Evolutionary conservation across 2,888 invertebrate genomes (phyloP).

Genomic region (Drosophila mayaguana): DNA sequence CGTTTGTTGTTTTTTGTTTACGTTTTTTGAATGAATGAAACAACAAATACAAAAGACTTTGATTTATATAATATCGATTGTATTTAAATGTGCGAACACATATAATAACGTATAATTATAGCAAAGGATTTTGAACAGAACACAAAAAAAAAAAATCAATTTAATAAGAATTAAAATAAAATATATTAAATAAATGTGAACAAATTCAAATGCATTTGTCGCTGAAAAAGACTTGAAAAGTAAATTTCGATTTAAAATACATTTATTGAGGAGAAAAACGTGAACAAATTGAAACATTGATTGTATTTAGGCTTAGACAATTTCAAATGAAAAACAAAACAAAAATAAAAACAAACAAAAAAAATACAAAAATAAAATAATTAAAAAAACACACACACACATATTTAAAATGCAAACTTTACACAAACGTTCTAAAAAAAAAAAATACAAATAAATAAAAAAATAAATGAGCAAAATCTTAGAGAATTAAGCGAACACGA

Average conservation of each 20-base stretch:
- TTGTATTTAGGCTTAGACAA: conserved; percentile 80
- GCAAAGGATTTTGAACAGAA: conserved; percentile 73
- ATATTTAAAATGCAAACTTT: conserved; percentile 57
- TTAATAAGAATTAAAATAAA: conserved; percentile 52
- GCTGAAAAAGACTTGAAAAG: conserved; percentile 78
- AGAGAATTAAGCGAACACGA: conserved; percentile 66
- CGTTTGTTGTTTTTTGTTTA: conserved; percentile 64
- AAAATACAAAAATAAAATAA: conserved; percentile 6
- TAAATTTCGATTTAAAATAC: conserved; percentile 77
- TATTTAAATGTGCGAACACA: conserved; percentile 66
- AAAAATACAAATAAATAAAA: conserved; percentile 6
- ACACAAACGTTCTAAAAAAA: conserved; percentile 59
- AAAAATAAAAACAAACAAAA: conserved; percentile 28
- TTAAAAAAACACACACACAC: neutral
- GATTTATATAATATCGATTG: conserved; percentile 59
- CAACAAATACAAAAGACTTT: conserved; percentile 66
- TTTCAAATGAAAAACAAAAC: conserved; percentile 55
- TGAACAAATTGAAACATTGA: conserved; percentile 69
- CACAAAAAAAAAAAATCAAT: conserved; percentile 42
- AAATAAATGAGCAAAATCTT: conserved; percentile 50
- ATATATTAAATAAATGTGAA: conserved; percentile 65
- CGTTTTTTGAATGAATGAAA: conserved; percentile 53
- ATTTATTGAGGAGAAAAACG: conserved; percentile 63
- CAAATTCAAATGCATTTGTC: conserved; percentile 81
- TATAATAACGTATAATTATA: conserved; percentile 68